Base-by-base conservation (phyloP, 2,113 vertebrate species). In the Perca flavescens region DNA sequence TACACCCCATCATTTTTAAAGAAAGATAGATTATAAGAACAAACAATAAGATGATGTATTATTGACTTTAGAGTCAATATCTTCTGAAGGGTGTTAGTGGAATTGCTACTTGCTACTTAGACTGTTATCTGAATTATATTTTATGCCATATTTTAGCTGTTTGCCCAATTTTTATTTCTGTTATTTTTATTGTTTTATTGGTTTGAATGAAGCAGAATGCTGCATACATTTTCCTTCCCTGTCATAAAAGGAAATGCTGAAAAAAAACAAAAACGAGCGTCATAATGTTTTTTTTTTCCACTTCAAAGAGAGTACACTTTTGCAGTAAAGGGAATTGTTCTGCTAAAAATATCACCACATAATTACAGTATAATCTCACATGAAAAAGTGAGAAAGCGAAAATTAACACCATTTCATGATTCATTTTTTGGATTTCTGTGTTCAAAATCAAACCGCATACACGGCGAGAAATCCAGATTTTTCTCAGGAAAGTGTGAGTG, bases 401-500 rank as follows among this genome's bases (percentile, higher is more conserved):
- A 62, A 52, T 63, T 21, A 54, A 22, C 53, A 34, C 15, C 0
- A 53, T 50, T 12, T 57, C n/a, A 13, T 9, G 12, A 58, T 4
- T 50, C 5, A 25, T 53, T 15, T 14, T 43, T 34, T 61, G 10
- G 6, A 40, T 11, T 9, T 54, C 13, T 65, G 3, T 58, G 11
- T 46, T 77, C 0, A 56, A 49, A 77, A 69, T 64, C 49, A 31
- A 40, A 47, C 21, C 9, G 19, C 1, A 40, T 1, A 5, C 15
- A 53, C 6, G n/a, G 40, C 3, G 21, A 74, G 28, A 15, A n/a
- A 49, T 28, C 13, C 5, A 4, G 22, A 49, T 14, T 16, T 70
- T 43, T 16, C 67, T 15, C 40, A 11, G 14, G 16, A 54, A 58
- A 86, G 74, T 84, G 76, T 60, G 57, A 73, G 80, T 25, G 76